Evolutionary conservation across 2,113 vertebrate species (phyloP).

Genomic region (Chamaetylas fuelleborni): DNA sequence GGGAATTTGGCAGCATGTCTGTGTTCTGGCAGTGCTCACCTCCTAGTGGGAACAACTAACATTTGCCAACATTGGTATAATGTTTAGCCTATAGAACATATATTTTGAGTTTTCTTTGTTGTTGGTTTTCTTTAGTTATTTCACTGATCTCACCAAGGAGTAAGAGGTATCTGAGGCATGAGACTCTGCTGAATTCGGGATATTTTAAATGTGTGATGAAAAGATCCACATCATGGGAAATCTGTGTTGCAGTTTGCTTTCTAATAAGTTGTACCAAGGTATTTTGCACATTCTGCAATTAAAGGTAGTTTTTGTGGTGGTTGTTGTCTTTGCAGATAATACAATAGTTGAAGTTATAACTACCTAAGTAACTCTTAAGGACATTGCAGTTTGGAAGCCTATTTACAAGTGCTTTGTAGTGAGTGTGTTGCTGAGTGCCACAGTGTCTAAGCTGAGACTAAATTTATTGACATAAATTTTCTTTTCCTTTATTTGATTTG

Average conservation of each 20-base stretch:
- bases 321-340: neutral
- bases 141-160: neutral
- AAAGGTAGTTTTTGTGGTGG: neutral
- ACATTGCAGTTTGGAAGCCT: neutral
- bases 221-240: neutral
- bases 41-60: neutral
- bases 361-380: neutral
- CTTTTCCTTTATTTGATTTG: neutral
- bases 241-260: neutral
- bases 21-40: neutral
- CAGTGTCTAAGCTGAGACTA: neutral
- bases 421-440: neutral
- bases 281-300: neutral
- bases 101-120: neutral
- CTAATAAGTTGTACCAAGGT: neutral
- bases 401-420: neutral
- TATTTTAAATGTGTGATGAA: neutral
- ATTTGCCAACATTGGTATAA: neutral
- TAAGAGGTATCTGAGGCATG: neutral
- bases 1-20: neutral
- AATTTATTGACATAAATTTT: neutral
- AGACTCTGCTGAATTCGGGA: constrained; percentile 39
- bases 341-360: neutral
- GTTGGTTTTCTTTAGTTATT: neutral
- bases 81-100: neutral